phyloP scores from a whole-genome alignment of 1,140 invertebrate genomes.

The Penaeus japonicus region DNA sequence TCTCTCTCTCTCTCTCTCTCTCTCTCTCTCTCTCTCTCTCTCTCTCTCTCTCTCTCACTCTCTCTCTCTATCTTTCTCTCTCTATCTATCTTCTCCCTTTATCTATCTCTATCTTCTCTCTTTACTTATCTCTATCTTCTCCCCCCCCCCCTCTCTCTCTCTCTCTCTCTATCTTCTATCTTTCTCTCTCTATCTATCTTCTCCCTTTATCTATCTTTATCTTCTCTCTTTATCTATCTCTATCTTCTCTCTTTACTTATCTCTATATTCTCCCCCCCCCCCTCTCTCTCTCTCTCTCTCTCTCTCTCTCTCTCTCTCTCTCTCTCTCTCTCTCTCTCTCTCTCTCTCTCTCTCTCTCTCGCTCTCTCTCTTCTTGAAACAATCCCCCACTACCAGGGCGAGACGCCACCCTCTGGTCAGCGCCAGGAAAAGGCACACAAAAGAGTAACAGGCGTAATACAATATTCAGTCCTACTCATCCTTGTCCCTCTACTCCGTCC shows the following conservation, averaged over 20 bases:
- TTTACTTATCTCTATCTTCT: not conserved
- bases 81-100: not conserved
- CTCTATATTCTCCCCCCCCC: no score
- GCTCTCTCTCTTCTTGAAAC: not conserved
- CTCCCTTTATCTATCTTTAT: not conserved
- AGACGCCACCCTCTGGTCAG: no score
- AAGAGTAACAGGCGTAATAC: no score
- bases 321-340: no score
- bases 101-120: not conserved
- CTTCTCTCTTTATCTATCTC: not conserved
- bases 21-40: not conserved
- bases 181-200: not conserved
- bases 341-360: not conserved
- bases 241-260: no score
- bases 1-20: not conserved
- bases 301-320: no score
- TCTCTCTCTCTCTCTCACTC: not conserved
- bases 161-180: not conserved
- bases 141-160: not conserved
- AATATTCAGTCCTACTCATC: no score
- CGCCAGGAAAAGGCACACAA: no score
- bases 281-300: no score
- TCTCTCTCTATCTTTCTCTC: not conserved
- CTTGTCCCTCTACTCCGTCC: no score
- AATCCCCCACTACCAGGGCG: no score